These are phyloP conservation scores for Cyanoliseus patagonus DNA, from an alignment of 2,113 vertebrate species.

Conservation along the genomic window DNA sequence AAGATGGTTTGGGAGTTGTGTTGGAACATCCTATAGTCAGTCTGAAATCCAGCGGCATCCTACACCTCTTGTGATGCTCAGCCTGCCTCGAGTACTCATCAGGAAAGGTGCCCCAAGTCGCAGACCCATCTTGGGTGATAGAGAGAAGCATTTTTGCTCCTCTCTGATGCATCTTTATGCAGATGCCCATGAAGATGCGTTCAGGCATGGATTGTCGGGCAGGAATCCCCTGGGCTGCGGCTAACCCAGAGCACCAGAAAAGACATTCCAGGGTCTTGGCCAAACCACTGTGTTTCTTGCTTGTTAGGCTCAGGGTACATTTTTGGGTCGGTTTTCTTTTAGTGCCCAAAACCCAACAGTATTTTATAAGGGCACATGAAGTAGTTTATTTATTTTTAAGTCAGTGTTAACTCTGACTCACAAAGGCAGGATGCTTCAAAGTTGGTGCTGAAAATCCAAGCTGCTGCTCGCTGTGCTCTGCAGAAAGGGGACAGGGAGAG, in stretches of 20 bases:
- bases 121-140: neutral
- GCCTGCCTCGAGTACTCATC: rapidly evolving
- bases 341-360: neutral
- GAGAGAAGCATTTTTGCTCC: neutral
- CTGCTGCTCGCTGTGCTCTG: neutral
- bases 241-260: neutral
- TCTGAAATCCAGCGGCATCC: neutral
- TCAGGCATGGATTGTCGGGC: neutral
- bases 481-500: neutral
- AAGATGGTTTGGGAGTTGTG: neutral
- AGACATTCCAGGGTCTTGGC: neutral
- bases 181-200: neutral
- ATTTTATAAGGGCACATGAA: neutral
- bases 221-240: neutral
- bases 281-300: constrained; percentile 14
- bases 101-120: rapidly evolving
- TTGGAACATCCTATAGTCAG: neutral
- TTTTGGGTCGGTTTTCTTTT: neutral
- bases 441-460: neutral
- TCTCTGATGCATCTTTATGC: rapidly evolving
- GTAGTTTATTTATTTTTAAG: constrained; percentile 22
- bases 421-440: neutral
- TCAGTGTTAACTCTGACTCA: constrained; percentile 5
- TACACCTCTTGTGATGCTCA: neutral
- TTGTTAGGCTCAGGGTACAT: neutral